Conservation (phyloP, 1,140 invertebrate species). For the Aethina tumida region DNA sequence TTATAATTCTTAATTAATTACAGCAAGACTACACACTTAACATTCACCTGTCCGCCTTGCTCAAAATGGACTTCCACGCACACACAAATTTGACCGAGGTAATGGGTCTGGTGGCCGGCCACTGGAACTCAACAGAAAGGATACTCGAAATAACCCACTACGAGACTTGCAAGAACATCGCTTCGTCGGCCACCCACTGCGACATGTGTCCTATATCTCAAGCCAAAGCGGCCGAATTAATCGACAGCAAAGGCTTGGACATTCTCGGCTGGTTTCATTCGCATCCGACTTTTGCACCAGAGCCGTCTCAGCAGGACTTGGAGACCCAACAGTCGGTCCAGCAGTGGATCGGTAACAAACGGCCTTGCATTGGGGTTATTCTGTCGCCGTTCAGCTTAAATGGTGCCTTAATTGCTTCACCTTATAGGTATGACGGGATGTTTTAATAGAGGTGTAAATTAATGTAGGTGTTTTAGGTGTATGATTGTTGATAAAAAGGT, state of each 20-base stretch:
- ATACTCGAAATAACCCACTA: conserved; percentile 41
- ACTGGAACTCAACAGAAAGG: conserved; percentile 27
- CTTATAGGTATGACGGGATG: no score
- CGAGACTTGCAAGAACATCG: conserved; percentile 45
- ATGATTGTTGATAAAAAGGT: conserved; percentile 29
- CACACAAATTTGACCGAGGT: conserved; percentile 58
- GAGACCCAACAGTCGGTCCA: conserved; percentile 49
- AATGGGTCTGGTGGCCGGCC: conserved; percentile 60
- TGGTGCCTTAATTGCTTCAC: conserved; percentile 30
- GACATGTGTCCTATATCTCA: conserved; percentile 58
- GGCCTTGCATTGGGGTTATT: conserved; percentile 49
- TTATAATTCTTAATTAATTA: conserved; percentile 13
- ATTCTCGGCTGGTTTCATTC: conserved; percentile 59
- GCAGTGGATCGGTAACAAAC: conserved; percentile 43
- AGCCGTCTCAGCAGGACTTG: conserved; percentile 51
- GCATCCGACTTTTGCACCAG: conserved; percentile 52
- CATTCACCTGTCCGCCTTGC: conserved; percentile 46
- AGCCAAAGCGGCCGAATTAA: conserved; percentile 42
- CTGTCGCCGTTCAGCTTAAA: conserved; percentile 42
- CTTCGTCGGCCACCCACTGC: conserved; percentile 54
- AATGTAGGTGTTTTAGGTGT: conserved; percentile 28
- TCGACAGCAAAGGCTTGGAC: conserved; percentile 38
- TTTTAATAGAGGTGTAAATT: no score
- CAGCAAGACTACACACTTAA: conserved; percentile 53
- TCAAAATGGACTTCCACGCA: conserved; percentile 59